Evolutionary conservation across 2,113 vertebrate species (phyloP).

Genomic region (Cinclus cinclus): DNA sequence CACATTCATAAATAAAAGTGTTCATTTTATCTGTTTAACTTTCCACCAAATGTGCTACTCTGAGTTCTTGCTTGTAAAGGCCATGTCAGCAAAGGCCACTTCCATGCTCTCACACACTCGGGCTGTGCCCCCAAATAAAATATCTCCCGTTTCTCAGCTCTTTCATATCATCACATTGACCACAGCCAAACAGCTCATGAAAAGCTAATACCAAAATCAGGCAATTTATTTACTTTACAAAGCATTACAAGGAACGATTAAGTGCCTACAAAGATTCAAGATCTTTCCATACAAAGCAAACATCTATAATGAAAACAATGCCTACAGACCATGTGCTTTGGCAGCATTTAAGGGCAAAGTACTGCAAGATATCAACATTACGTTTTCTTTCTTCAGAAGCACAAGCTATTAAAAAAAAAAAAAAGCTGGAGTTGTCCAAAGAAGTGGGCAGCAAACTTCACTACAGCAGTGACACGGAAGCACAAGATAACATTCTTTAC

Average conservation of each 20-base stretch:
- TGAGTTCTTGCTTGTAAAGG: neutral
- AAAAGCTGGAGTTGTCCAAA: neutral
- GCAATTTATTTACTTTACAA: neutral
- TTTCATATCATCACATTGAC: neutral
- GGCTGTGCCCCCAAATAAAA: neutral
- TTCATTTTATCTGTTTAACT: neutral
- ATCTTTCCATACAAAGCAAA: neutral
- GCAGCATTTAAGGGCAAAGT: neutral
- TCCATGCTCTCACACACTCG: neutral
- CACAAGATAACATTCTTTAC: neutral
- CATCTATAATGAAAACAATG: neutral
- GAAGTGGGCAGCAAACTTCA: neutral
- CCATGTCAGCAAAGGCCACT: neutral
- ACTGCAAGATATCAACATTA: neutral
- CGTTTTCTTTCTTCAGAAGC: neutral
- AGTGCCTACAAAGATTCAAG: neutral
- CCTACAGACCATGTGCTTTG: neutral
- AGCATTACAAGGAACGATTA: neutral
- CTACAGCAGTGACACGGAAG: neutral
- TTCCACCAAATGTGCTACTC: neutral
- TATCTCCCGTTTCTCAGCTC: neutral
- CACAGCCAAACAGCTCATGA: neutral
- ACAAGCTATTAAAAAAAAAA: neutral
- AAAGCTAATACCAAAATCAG: neutral
- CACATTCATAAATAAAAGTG: neutral